phyloP scores from a whole-genome alignment of 2,113 vertebrate genomes.

The Caranx ignobilis region DNA sequence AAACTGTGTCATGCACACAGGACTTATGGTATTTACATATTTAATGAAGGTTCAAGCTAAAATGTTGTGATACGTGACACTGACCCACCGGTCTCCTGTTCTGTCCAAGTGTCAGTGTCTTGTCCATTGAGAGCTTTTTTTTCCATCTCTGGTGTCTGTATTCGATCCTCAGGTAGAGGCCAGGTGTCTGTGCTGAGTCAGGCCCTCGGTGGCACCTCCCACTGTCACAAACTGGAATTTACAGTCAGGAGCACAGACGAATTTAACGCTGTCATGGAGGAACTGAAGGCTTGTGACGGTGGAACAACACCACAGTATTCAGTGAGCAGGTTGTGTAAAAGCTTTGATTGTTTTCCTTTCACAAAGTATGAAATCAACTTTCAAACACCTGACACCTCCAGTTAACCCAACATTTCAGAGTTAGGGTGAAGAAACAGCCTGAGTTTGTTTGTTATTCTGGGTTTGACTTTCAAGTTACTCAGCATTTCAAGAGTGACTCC shows the following conservation, averaged over 20 bases:
- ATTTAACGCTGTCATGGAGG: slow-evolving; percentile 79
- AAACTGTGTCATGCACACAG: slow-evolving; percentile 30
- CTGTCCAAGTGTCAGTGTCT: slow-evolving; percentile 5
- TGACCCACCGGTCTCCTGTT: not conserved
- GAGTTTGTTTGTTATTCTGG: not conserved
- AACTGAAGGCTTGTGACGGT: slow-evolving; percentile 79
- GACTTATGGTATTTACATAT: slow-evolving; percentile 31
- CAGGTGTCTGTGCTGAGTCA: slow-evolving; percentile 81
- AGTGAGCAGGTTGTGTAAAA: slow-evolving; percentile 81
- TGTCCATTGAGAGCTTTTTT: slow-evolving; percentile 2
- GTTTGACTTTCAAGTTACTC: not conserved
- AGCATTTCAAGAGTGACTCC: not conserved
- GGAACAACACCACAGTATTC: slow-evolving; percentile 77
- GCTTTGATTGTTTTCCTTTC: not conserved
- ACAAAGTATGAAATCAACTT: not conserved
- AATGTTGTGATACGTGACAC: slow-evolving; percentile 23
- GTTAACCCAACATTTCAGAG: not conserved
- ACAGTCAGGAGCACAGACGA: slow-evolving; percentile 69
- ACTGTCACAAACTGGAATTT: slow-evolving; percentile 89
- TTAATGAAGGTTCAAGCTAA: slow-evolving; percentile 40
- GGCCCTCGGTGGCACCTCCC: slow-evolving; percentile 70
- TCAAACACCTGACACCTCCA: not conserved
- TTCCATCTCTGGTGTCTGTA: slow-evolving; percentile 33
- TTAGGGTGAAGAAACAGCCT: not conserved
- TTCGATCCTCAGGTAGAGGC: slow-evolving; percentile 77